A percentile compares a stretch with the other conserved stretches of the same genome.
phyloP scores from a whole-genome alignment of 2,113 vertebrate genomes.

The Fulmarus glacialis region DNA sequence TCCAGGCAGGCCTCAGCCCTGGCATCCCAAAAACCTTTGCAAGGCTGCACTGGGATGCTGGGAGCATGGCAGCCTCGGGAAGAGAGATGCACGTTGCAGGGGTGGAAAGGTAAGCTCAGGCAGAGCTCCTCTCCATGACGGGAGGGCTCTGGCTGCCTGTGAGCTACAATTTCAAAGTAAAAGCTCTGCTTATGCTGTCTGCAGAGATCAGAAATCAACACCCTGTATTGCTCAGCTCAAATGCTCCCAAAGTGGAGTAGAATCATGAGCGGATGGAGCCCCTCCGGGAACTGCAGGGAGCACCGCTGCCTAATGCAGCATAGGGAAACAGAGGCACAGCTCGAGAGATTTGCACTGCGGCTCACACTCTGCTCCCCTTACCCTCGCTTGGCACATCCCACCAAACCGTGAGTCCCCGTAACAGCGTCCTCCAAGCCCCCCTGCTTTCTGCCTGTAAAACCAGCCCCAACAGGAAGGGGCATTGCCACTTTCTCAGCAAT shows the following conservation, averaged over 20 bases:
- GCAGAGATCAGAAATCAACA: not conserved
- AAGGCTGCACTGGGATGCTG: not conserved
- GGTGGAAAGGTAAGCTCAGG: not conserved
- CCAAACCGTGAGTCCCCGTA: not conserved
- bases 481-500: not conserved
- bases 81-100: not conserved
- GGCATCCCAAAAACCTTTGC: not conserved
- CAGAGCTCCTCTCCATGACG: not conserved
- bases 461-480: not conserved
- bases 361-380: not conserved
- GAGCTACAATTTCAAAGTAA: not conserved
- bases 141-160: not conserved
- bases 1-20: not conserved
- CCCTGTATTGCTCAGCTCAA: not conserved
- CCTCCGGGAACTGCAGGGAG: rapidly evolving
- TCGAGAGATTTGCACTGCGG: not conserved
- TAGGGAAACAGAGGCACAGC: not conserved
- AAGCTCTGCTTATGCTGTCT: not conserved
- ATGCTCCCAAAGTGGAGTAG: not conserved
- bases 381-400: not conserved
- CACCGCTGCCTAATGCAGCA: not conserved
- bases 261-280: not conserved
- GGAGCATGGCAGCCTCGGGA: rapidly evolving
- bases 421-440: rapidly evolving
- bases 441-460: not conserved